These are phyloP conservation scores for Sciaenops ocellatus DNA, from an alignment of 2,797 vertebrate species.

Conservation along the genomic window DNA sequence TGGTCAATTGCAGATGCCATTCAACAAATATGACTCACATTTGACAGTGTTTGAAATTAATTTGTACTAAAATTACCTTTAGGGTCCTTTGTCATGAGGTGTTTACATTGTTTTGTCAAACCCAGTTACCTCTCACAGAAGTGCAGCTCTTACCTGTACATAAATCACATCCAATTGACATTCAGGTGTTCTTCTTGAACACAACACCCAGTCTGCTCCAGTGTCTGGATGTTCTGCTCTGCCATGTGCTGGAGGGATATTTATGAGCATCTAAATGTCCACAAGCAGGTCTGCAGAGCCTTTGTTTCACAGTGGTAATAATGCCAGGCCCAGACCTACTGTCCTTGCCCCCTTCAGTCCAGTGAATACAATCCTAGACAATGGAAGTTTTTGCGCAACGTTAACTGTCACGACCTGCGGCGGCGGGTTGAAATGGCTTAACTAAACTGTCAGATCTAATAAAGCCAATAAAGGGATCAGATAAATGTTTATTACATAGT, in stretches of 20 bases:
- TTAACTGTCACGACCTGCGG: constrained; percentile 96
- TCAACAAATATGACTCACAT: not conserved
- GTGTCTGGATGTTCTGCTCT: constrained; percentile 46
- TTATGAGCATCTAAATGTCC: constrained; percentile 75
- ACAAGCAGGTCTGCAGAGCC: constrained; percentile 69
- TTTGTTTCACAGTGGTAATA: constrained; percentile 73
- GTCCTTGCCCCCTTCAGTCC: constrained; percentile 76
- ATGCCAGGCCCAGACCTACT: constrained; percentile 53
- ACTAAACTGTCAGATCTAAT: constrained; percentile 99
- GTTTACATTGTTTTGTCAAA: constrained; percentile 3
- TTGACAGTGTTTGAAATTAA: not conserved
- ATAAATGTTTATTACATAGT: constrained; percentile 99
- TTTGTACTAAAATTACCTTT: constrained; percentile 2
- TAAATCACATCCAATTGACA: constrained; percentile 9
- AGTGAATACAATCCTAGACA: constrained; percentile 87
- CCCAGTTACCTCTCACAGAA: not conserved
- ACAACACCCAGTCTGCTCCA: constrained; percentile 3
- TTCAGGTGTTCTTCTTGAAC: constrained; percentile 52
- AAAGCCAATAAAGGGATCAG: constrained; percentile 97
- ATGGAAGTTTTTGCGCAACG: constrained; percentile 94
- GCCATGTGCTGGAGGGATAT: constrained; percentile 60
- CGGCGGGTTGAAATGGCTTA: constrained; percentile 97
- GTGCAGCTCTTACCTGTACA: constrained; percentile 31
- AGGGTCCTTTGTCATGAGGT: not conserved
- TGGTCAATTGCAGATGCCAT: not conserved